These are phyloP conservation scores for Hemibagrus guttatus DNA, from an alignment of 2,797 vertebrate genomes.

Conservation along the genomic window DNA sequence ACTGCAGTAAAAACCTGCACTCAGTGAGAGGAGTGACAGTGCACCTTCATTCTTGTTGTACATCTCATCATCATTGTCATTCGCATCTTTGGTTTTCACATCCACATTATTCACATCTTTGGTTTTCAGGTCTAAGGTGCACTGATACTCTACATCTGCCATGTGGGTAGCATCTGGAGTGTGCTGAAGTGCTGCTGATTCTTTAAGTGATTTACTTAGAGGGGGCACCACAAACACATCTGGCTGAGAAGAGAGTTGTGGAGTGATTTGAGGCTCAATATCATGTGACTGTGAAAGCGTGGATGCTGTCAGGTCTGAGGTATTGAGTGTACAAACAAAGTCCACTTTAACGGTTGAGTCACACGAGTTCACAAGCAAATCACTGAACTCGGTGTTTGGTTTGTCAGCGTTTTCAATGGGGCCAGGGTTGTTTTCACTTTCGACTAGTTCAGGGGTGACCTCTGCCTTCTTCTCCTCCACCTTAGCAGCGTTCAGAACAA, in stretches of 20 bases:
- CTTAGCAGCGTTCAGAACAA: constrained; percentile 46
- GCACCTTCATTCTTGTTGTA: constrained; percentile 44
- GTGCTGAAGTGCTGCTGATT: constrained; percentile 52
- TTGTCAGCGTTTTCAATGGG: constrained; percentile 48
- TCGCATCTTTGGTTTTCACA: constrained; percentile 68
- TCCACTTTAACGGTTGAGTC: constrained; percentile 53
- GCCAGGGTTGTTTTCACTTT: constrained; percentile 36
- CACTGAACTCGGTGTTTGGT: constrained; percentile 51
- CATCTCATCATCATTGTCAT: constrained; percentile 57
- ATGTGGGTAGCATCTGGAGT: constrained; percentile 34
- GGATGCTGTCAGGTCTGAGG: constrained; percentile 70
- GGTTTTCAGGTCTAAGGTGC: constrained; percentile 60
- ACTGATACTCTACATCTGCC: constrained; percentile 54
- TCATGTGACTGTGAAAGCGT: constrained; percentile 57
- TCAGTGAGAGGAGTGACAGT: constrained; percentile 55
- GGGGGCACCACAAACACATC: constrained; percentile 61
- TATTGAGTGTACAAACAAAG: constrained; percentile 65
- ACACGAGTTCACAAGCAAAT: constrained; percentile 25
- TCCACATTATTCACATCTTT: constrained; percentile 66
- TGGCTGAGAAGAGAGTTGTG: constrained; percentile 49
- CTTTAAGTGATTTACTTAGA: constrained; percentile 49
- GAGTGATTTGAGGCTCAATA: constrained; percentile 50
- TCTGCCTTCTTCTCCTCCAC: constrained; percentile 46
- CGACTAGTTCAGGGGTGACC: constrained; percentile 33
- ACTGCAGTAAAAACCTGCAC: constrained; percentile 41